Conservation (phyloP, 23 tunicate species). For the Diplosoma virens region DNA sequence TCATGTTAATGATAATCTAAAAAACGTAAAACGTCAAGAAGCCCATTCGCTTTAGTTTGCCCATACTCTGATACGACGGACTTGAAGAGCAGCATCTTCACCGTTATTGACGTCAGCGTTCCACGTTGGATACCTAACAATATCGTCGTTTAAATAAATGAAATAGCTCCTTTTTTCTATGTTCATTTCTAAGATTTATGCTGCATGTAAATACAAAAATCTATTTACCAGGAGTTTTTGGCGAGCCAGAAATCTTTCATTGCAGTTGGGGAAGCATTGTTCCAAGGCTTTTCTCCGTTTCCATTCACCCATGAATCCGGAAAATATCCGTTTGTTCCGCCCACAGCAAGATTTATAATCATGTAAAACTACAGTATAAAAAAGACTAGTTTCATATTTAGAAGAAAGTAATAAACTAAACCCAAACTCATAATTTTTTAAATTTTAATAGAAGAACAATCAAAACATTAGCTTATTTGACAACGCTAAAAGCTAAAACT, state of each 20-base stretch:
- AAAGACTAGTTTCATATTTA: too few relatives aligned
- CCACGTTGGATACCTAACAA: conserved; percentile 98
- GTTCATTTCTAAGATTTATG: not conserved
- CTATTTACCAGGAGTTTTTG: conserved; percentile 60
- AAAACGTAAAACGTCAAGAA: too few relatives aligned
- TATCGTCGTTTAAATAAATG: too few relatives aligned
- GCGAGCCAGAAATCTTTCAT: conserved; percentile 86
- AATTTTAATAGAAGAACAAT: too few relatives aligned
- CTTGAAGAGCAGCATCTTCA: conserved; percentile 93
- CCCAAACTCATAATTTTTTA: too few relatives aligned
- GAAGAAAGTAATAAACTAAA: too few relatives aligned
- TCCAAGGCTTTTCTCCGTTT: conserved; percentile 87
- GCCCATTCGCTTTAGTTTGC: too few relatives aligned
- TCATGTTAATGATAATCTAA: too few relatives aligned
- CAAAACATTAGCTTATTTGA: too few relatives aligned
- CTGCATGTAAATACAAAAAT: too few relatives aligned
- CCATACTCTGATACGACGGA: conserved; percentile 71
- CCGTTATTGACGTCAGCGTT: conserved; percentile 86
- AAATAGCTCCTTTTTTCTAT: not conserved
- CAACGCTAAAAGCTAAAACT: too few relatives aligned
- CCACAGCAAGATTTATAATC: conserved; percentile 91
- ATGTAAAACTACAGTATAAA: conserved; percentile 75
- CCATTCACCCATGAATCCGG: conserved; percentile 72
- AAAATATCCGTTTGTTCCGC: conserved; percentile 95
- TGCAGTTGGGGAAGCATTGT: conserved; percentile 77